These are phyloP conservation scores for Eristalis arbustorum DNA, from an alignment of 2,888 invertebrate species.

Conservation along the genomic window DNA sequence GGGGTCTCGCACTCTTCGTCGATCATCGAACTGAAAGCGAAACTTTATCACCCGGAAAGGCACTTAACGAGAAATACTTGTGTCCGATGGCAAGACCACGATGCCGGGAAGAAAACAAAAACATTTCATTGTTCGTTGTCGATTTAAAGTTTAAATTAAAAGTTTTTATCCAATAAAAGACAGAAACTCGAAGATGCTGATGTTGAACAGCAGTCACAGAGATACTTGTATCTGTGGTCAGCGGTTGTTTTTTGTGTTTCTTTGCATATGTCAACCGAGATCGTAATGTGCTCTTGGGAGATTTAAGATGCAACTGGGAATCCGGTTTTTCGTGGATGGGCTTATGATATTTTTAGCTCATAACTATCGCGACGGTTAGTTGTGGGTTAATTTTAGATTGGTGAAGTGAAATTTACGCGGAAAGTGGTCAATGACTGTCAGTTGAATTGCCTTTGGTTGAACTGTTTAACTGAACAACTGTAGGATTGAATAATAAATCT, in stretches of 20 bases:
- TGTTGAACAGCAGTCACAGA: background rate
- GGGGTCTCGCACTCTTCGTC: conserved; percentile 16
- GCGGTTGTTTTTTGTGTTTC: conserved; percentile 1
- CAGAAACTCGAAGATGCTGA: background rate
- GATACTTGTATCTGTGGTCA: background rate
- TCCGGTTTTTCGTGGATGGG: conserved; percentile 28
- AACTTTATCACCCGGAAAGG: conserved; percentile 51
- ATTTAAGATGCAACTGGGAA: conserved; percentile 23
- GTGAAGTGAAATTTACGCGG: conserved; percentile 40
- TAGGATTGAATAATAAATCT: background rate
- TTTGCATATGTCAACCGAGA: conserved; percentile 22
- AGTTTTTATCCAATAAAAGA: background rate
- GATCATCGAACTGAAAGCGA: conserved; percentile 60
- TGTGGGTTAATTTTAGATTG: conserved; percentile 53
- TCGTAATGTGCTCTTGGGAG: conserved; percentile 31
- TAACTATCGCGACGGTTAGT: conserved; percentile 21
- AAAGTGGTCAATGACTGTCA: conserved; percentile 58
- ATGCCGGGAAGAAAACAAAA: background rate
- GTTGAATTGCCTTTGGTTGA: conserved; percentile 35
- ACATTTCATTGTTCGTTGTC: conserved; percentile 18
- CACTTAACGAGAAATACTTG: conserved; percentile 23
- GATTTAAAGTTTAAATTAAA: conserved; percentile 31
- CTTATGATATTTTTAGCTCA: conserved; percentile 45
- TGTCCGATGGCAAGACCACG: background rate
- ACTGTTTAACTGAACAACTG: conserved; percentile 1